These are phyloP conservation scores for Sebastes wilsoni DNA, from an alignment of 2,797 vertebrate species.

Conservation along the genomic window DNA sequence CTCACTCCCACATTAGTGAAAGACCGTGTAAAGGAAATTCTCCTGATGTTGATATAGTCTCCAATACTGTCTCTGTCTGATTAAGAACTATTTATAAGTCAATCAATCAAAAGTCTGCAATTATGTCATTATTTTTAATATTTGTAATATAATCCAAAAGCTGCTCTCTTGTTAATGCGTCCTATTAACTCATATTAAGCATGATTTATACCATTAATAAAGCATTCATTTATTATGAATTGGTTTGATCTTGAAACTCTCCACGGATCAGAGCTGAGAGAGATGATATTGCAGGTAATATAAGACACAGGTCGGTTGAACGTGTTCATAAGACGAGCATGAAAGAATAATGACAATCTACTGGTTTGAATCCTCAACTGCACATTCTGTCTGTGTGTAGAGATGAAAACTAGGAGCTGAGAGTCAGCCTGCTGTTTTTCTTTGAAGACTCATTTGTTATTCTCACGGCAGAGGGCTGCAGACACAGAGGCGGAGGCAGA, in stretches of 20 bases:
- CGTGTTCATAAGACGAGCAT: not conserved
- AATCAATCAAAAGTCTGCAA: not conserved
- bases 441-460: not conserved
- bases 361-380: not conserved
- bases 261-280: not conserved
- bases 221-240: not conserved
- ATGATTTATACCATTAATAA: not conserved
- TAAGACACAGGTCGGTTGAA: not conserved
- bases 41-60: too few relatives aligned
- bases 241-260: too few relatives aligned
- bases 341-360: not conserved
- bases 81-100: too few relatives aligned
- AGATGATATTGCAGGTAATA: not conserved
- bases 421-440: not conserved
- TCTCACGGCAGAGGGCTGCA: conserved; percentile 21
- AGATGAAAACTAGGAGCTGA: not conserved
- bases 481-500: conserved; percentile 25
- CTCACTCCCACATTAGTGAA: not conserved
- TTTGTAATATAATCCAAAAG: not conserved
- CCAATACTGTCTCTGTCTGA: too few relatives aligned
- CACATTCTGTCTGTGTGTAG: not conserved
- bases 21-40: too few relatives aligned
- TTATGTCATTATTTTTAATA: not conserved
- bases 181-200: not conserved
- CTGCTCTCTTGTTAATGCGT: not conserved